Evolutionary conservation across 2,113 vertebrate genomes (phyloP), one percentile per base, ranked within the genome.

Genomic region (Clinocottus analis): DNA sequence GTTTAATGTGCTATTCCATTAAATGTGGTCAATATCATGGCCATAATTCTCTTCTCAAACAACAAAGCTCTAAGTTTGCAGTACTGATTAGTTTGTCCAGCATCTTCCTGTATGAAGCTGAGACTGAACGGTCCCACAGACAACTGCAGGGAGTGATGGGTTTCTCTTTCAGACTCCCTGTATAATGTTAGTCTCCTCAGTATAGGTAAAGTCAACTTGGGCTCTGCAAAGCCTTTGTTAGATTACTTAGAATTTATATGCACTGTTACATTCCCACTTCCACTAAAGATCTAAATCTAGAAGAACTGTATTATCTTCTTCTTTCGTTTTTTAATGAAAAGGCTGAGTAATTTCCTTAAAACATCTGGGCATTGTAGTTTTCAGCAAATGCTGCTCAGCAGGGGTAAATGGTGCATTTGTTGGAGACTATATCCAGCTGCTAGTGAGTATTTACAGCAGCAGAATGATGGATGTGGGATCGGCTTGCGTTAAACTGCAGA

Each of bases 371-470:
- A 19, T 35, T 21, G 10, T 27, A 37, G 59, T 39, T 73, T 73
- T 62, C 31, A 39, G 45, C 59, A 29, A 47, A 17, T 14, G 1
- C 56, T 33, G 27, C 29, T 51, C 29, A 73, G 21, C n/a, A 73
- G 43, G 9, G 55, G 47, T 55, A 65, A 75, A 31, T 65, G 35
- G 61, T 75, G 35, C 35, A 43, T 65, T 65, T 43, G 11, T 23
- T 53, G 3, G 25, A 37, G 25, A 31, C 47, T 31, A 31, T 10
- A n/a, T 75, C 41, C 49, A 65, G 47, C 49, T 65, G 61, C 49
- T 29, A 8, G 72, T 55, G 49, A 55, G 25, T 55, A 65, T 75
- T 75, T 41, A 75, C 60, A 25, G 29, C 33, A 64, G 33, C 47
- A 39, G 60, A 12, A 53, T 35, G 61, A 47, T n/a, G 59, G 13